Evolutionary conservation across 2,113 vertebrate species (phyloP).

Genomic region (Otocyon megalotis): DNA sequence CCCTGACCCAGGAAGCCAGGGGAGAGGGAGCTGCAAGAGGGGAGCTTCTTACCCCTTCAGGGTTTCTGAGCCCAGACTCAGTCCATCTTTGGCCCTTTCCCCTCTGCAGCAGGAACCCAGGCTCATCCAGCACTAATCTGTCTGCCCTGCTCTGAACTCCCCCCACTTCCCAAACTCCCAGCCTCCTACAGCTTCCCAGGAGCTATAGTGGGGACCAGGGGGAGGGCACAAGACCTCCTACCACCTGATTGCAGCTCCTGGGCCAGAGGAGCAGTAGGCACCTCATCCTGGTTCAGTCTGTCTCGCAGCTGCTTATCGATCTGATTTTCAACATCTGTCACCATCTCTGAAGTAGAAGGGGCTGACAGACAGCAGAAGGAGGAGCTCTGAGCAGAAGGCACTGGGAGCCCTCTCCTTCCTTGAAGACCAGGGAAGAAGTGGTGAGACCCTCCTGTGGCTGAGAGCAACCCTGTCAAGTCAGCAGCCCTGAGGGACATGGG

Average conservation of each 20-base stretch:
- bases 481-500: background rate
- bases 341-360: slow-evolving; percentile 47
- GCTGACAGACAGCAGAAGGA: slow-evolving; percentile 47
- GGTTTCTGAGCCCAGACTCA: background rate
- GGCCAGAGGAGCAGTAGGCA: slow-evolving; percentile 49
- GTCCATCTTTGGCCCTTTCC: background rate
- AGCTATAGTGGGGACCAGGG: background rate
- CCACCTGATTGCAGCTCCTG: slow-evolving; percentile 59
- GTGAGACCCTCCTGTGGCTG: slow-evolving; percentile 1
- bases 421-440: background rate
- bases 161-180: background rate
- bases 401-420: background rate
- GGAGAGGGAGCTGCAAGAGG: background rate
- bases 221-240: background rate
- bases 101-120: background rate
- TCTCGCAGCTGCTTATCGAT: slow-evolving; percentile 58
- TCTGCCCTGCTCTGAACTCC: background rate
- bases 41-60: background rate
- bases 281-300: slow-evolving; percentile 52
- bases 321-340: slow-evolving; percentile 66
- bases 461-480: background rate
- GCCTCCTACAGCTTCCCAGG: background rate
- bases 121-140: background rate
- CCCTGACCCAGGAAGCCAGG: background rate
- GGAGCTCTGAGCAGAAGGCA: background rate